Conservation (phyloP, 2,888 invertebrate genomes). For the Synergus laeviventris region DNA sequence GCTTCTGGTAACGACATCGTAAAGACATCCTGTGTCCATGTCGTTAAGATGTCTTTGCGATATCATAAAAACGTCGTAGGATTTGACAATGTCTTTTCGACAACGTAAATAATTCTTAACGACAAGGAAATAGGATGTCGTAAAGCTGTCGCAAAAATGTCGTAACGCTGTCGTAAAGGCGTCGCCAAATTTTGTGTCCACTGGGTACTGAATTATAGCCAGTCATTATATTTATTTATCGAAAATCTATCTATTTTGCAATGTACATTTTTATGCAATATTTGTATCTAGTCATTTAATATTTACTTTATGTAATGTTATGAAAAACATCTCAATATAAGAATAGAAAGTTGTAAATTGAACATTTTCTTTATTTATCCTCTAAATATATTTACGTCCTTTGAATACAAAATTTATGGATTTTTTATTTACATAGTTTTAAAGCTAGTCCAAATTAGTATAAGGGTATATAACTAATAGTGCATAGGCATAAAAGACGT, state of each 20-base stretch:
- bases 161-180: no score
- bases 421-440: not conserved
- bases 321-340: constrained; percentile 71
- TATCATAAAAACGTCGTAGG: no score
- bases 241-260: constrained; percentile 73
- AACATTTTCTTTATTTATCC: constrained; percentile 37
- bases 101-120: no score
- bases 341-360: constrained; percentile 47
- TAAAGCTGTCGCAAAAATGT: no score
- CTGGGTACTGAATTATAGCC: constrained; percentile 43
- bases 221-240: constrained; percentile 72
- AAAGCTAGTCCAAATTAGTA: constrained; percentile 15
- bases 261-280: constrained; percentile 75
- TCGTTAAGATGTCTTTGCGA: no score
- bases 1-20: constrained; percentile 6
- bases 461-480: no score
- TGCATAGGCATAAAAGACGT: no score
- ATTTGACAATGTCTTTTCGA: no score
- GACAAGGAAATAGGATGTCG: no score
- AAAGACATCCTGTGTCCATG: no score
- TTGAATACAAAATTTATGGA: not conserved
- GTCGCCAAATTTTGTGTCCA: no score
- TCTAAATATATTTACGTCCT: constrained; percentile 18
- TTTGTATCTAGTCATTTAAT: constrained; percentile 76
- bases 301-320: constrained; percentile 75